phyloP scores from a whole-genome alignment of 2,113 vertebrate genomes.

The Oenanthe melanoleuca region DNA sequence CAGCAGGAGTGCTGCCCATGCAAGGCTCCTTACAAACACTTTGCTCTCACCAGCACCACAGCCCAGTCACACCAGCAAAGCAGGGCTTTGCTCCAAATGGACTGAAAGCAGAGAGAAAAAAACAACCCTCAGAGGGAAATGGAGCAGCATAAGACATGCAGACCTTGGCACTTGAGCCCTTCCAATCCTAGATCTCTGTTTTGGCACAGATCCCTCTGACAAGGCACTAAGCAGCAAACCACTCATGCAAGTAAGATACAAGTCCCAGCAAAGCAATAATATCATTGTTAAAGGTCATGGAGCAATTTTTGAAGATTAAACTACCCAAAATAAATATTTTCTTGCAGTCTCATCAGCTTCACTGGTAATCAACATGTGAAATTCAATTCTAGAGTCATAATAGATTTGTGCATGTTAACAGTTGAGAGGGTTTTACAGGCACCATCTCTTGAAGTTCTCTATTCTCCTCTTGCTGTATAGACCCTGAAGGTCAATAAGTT shows the following conservation, averaged over 20 bases:
- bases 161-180: not conserved
- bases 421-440: not conserved
- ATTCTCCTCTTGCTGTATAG: not conserved
- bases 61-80: not conserved
- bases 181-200: not conserved
- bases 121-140: not conserved
- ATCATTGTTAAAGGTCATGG: fast-evolving
- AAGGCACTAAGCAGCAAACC: not conserved
- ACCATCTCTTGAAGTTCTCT: not conserved
- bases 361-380: not conserved
- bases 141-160: not conserved
- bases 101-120: not conserved
- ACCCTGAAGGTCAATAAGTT: not conserved
- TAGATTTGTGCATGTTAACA: not conserved
- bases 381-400: not conserved
- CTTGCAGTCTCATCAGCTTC: not conserved
- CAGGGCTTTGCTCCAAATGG: not conserved
- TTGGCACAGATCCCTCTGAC: not conserved
- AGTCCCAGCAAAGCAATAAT: not conserved
- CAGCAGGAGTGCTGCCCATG: not conserved
- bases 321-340: not conserved
- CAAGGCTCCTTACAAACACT: fast-evolving
- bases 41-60: not conserved
- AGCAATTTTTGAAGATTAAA: not conserved
- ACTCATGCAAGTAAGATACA: fast-evolving